Evolutionary conservation across 2,113 vertebrate genomes (phyloP), one percentile per base, ranked within the genome.

Genomic region (Ranitomeya imitator): DNA sequence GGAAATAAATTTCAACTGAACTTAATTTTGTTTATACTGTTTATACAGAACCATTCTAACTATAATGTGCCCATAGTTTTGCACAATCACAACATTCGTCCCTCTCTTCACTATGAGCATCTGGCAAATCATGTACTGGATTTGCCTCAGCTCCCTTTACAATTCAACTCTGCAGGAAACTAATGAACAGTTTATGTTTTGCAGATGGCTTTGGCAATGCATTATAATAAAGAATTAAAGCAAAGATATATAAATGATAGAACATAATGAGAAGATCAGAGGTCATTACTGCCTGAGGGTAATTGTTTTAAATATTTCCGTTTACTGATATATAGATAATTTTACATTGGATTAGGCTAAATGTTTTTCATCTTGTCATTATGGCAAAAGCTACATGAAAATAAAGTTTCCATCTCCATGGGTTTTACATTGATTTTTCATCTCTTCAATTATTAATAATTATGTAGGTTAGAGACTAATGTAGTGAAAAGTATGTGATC

Each of bases 81-180:
- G 15, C 54, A 57, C 14, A 57, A 79, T 79, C 51, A 23, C 23
- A 13, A 79, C 51, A 60, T n/a, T 26, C 52, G 6, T 60, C 23
- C 14, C 55, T 80, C n/a, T 23, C 15, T 79, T 80, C 15, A 80
- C 10, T 18, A 55, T 9, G 19, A 80, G 8, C 23, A 31, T 80
- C 78, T 80, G 78, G 77, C 77, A 37, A 21, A 16, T 81, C 57
- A 45, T 15, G 6, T 59, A 67, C 26, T 83, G 61, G 12, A 51
- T 21, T n/a, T 11, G 8, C 80, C 15, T 31, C 16, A 31, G 61
- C 13, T 52, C 45, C 60, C 51, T 26, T 83, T 52, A 65, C 37
- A 63, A 69, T 52, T 67, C 81, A 67, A 63, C 81, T 52, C 81
- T 52, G 81, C 81, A 67, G 61, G 81, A 83, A 83, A 52, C 81